phyloP scores from a whole-genome alignment of 2,888 invertebrate genomes.

The Drosophila stalkeri region DNA sequence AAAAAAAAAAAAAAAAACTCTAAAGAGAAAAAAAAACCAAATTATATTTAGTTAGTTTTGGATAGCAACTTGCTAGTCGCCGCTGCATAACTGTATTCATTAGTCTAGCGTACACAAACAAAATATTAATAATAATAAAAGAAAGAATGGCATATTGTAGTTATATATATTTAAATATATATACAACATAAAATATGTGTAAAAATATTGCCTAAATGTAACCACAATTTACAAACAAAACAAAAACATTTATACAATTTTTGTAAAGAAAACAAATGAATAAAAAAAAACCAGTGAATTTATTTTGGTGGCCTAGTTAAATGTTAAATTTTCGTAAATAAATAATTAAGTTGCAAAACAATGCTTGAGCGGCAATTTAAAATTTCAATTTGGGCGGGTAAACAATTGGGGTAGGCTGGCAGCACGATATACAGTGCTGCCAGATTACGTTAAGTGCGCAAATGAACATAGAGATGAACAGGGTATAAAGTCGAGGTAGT shows the following conservation, averaged over 20 bases:
- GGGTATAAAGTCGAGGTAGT: too few relatives aligned
- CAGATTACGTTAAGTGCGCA: neutral
- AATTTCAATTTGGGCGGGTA: constrained; percentile 14
- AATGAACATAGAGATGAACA: neutral
- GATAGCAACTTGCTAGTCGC: constrained; percentile 70
- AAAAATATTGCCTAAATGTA: constrained; percentile 55
- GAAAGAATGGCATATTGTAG: constrained; percentile 47
- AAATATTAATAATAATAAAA: constrained; percentile 13
- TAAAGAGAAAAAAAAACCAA: constrained; percentile 4
- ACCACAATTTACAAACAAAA: constrained; percentile 62
- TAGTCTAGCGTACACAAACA: constrained; percentile 56
- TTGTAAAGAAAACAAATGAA: constrained; percentile 64
- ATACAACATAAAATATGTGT: constrained; percentile 34
- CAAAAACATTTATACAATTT: constrained; percentile 66
- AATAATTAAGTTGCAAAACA: neutral
- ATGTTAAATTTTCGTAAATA: constrained; percentile 2
- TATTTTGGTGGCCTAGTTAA: constrained; percentile 45
- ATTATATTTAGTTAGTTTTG: constrained; percentile 21
- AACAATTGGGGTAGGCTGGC: neutral
- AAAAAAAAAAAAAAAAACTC: constrained; percentile 1
- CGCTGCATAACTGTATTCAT: constrained; percentile 67
- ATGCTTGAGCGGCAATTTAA: neutral
- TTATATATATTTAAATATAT: constrained; percentile 16
- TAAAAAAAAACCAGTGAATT: constrained; percentile 60
- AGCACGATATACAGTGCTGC: neutral